A percentile compares a stretch with the other conserved stretches of the same genome.
Evolutionary conservation across 35 echinoderm and acorn worm species (phyloP).

Genomic region (Hemicentrotus pulcherrimus): DNA sequence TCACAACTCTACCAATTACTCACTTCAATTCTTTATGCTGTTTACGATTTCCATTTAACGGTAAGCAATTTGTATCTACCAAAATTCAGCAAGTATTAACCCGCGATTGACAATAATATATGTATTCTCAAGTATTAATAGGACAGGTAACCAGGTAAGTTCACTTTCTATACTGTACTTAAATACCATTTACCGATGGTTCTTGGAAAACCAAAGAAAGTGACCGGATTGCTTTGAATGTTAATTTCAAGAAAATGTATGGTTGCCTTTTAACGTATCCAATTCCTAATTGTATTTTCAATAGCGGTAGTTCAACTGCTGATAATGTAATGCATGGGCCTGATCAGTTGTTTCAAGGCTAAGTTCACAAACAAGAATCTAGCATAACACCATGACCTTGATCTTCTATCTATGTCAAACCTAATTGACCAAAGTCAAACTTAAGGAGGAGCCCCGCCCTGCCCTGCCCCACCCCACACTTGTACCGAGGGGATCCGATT

Average conservation of each 20-base stretch:
- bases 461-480: neutral
- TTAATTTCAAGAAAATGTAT: slow-evolving; percentile 6
- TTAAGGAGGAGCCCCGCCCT: neutral
- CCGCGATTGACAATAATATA: neutral
- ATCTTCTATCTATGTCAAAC: neutral
- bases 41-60: neutral
- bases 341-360: neutral
- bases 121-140: neutral
- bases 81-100: neutral
- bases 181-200: neutral
- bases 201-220: neutral
- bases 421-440: neutral
- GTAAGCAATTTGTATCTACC: too few relatives aligned
- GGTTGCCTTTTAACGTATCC: neutral
- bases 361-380: neutral
- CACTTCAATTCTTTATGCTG: neutral
- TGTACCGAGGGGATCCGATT: neutral
- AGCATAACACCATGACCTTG: neutral
- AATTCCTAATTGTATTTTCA: too few relatives aligned
- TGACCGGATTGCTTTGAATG: neutral
- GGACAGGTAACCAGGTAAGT: neutral
- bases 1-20: neutral
- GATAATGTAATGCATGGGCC: neutral
- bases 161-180: neutral
- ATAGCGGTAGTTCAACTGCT: too few relatives aligned